phyloP scores from a whole-genome alignment of 2,888 invertebrate species.

The Lomographa bimaculata region DNA sequence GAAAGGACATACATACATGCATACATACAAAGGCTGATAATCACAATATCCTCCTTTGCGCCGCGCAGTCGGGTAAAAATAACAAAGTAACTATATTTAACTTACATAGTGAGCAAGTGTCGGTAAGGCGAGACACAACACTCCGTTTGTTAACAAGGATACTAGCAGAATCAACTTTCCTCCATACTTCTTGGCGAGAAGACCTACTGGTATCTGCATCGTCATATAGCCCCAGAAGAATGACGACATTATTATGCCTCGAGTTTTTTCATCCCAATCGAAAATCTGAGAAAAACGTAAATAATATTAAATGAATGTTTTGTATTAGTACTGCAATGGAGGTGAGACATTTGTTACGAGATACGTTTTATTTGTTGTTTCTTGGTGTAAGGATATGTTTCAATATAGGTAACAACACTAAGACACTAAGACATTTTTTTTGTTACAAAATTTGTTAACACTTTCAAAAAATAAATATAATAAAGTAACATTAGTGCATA shows the following conservation, averaged over 20 bases:
- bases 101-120: conserved; percentile 76
- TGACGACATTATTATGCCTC: conserved; percentile 86
- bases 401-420: background rate
- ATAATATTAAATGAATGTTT: too few species aligned
- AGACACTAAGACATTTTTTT: background rate
- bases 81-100: conserved; percentile 12
- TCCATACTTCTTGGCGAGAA: conserved; percentile 90
- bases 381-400: too few species aligned
- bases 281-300: conserved; percentile 60
- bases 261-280: conserved; percentile 83
- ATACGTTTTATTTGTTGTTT: too few species aligned
- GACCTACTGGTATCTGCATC: conserved; percentile 88
- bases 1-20: too few species aligned
- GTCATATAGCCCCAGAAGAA: conserved; percentile 92
- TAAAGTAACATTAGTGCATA: too few species aligned
- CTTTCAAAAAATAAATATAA: too few species aligned
- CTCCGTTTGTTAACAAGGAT: conserved; percentile 81
- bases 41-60: too few species aligned
- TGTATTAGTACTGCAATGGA: too few species aligned
- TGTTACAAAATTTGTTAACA: too few species aligned
- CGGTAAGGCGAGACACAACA: conserved; percentile 84
- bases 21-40: too few species aligned
- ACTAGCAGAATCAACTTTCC: conserved; percentile 86
- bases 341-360: too few species aligned
- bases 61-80: too few species aligned